Conservation (phyloP, 2,888 invertebrate species). For the Beris morrisii region DNA sequence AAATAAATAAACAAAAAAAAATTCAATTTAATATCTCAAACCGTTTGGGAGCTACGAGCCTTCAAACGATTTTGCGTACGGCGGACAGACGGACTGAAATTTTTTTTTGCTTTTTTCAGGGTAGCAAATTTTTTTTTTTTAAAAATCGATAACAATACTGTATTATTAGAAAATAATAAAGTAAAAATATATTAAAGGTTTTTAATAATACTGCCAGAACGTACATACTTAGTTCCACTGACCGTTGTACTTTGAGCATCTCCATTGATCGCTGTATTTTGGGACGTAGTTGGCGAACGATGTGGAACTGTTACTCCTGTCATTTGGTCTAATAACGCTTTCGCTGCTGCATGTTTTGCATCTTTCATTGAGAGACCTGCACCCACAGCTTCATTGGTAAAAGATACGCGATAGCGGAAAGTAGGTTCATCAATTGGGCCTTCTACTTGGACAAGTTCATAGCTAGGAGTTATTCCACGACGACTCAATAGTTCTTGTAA, state of each 20-base stretch:
- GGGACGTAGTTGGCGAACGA: constrained; percentile 56
- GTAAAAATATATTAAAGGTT: constrained; percentile 2
- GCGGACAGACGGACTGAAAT: no score
- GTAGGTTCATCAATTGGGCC: constrained; percentile 97
- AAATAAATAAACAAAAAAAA: no score
- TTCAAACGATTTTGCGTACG: no score
- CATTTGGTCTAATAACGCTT: constrained; percentile 82
- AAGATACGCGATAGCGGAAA: constrained; percentile 92
- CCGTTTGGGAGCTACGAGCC: no score
- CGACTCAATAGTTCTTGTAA: no score
- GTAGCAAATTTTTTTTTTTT: no score
- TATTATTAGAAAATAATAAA: no score
- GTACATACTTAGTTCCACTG: constrained; percentile 14
- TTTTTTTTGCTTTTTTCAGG: no score
- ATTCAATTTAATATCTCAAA: no score
- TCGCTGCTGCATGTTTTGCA: constrained; percentile 95
- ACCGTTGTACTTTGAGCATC: constrained; percentile 3
- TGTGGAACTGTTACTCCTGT: constrained; percentile 74
- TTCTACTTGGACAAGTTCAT: constrained; percentile 93
- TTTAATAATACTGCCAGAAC: constrained; percentile 4
- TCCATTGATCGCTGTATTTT: constrained; percentile 7
- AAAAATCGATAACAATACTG: no score
- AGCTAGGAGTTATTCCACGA: constrained; percentile 92
- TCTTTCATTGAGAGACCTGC: constrained; percentile 96
- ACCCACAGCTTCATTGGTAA: constrained; percentile 83